A percentile compares a stretch with the other conserved stretches of the same genome.
Evolutionary conservation across 2,113 vertebrate genomes (phyloP).

Genomic region (Hippocampus comes): DNA sequence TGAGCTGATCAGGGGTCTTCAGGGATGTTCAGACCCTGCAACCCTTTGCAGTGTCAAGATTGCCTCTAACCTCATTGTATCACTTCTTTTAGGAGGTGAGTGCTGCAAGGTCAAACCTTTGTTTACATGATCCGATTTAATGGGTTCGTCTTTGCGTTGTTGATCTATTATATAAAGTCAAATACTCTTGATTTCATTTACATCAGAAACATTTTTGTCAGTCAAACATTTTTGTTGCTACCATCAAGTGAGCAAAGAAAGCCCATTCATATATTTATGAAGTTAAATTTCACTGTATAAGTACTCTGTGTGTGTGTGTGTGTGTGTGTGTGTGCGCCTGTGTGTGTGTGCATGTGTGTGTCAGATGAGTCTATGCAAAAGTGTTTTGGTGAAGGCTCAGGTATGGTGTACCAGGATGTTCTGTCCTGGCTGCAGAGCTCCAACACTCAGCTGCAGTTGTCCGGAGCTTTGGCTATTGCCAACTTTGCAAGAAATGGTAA

Average conservation of each 20-base stretch:
- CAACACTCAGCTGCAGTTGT: constrained; percentile 71
- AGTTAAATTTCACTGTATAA: background rate
- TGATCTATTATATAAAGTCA: background rate
- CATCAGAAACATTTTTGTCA: background rate
- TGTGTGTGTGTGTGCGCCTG: background rate
- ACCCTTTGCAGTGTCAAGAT: constrained; percentile 84
- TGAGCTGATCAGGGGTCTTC: constrained; percentile 76
- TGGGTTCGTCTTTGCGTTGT: no score
- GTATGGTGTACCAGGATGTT: constrained; percentile 67
- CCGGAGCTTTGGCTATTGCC: constrained; percentile 59
- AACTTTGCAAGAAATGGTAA: constrained; percentile 73
- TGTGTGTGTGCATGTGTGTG: constrained; percentile 16
- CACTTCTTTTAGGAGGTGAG: constrained; percentile 83
- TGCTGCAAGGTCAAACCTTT: background rate
- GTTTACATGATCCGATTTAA: background rate
- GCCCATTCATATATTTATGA: background rate
- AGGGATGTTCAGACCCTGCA: constrained; percentile 76
- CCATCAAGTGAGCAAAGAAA: no score
- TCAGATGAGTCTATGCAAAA: constrained; percentile 75
- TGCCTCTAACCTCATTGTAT: constrained; percentile 84
- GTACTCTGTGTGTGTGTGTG: no score
- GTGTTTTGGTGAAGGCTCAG: constrained; percentile 68
- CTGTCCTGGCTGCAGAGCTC: constrained; percentile 67
- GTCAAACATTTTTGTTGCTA: background rate
- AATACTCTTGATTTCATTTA: background rate